Evolutionary conservation across 2,888 invertebrate species (phyloP), one percentile per base, ranked within the genome.

Genomic region (Nudaria mundana): DNA sequence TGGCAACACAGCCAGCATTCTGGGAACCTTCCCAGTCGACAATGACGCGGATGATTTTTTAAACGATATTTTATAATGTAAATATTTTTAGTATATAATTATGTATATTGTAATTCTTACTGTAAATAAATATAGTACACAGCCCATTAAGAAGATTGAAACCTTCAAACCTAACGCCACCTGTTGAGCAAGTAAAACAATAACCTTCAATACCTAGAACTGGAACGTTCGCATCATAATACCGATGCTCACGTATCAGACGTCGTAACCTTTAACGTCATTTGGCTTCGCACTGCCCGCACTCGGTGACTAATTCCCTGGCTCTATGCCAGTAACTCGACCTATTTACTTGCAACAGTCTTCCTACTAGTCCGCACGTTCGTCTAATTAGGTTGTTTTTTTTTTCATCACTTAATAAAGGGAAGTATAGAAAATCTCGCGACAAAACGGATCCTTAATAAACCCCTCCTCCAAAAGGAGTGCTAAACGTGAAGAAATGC

Each of bases 251-350:
- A 62, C 55, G 57, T 61, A 64, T 66, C 67, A 63, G 58, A 62
- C 65, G 69, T 82, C 65, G 70, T 82, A 85, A 84, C 83, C 82
- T 85, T 85, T 84, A 62, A 53, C 76, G 76, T 74, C 79, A 76
- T 63, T 74, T 76, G 78, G 77, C 79, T 67, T 57, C 74, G 64
- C 67, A 56, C 60, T 57, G 63, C 63, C 59, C 74, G 63, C 70
- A 56, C 57, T 55, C 62, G 64, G 73, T 86, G 86, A 85, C 73
- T 85, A 83, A 85, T 60, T 46, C 63, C 48, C 66, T 87, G 87
- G 87, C 83, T 58, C 8, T 5, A 7, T 30, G 80, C 87, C 87
- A 87, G 77, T 71, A 40, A 53, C 72, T 74, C 85, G 87, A 87
- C 87, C 87, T 84, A 87, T 77, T 80, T 86, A 80, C 80, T 49